Evolutionary conservation across 2,797 vertebrate genomes (phyloP).

Genomic region (Onychomys arenicola): DNA sequence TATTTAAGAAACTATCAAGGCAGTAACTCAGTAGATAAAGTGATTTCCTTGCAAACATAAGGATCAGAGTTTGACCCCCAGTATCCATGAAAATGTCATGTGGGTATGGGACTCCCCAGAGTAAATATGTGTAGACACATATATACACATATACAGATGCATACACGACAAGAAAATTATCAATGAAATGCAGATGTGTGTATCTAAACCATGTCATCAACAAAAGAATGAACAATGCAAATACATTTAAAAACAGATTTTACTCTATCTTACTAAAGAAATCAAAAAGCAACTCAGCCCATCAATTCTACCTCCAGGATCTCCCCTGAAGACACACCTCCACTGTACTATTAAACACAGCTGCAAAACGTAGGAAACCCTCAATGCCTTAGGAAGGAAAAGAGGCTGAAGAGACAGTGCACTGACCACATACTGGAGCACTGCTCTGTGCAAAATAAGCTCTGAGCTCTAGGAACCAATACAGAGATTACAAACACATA

Average conservation of each 20-base stretch:
- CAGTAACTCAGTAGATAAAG: background rate
- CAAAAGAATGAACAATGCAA: slow-evolving; percentile 24
- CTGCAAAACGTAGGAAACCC: background rate
- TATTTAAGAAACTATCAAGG: background rate
- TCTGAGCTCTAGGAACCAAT: background rate
- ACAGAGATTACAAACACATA: background rate
- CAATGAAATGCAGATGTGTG: background rate
- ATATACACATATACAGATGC: background rate
- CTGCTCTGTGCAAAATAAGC: background rate
- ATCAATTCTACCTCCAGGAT: background rate
- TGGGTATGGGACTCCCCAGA: background rate
- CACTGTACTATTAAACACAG: background rate
- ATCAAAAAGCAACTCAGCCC: background rate
- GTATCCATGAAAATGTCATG: background rate
- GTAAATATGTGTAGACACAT: background rate
- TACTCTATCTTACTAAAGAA: slow-evolving; percentile 6
- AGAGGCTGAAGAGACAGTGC: background rate
- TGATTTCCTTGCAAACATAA: background rate
- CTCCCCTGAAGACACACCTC: background rate
- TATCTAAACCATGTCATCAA: background rate
- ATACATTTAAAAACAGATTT: slow-evolving; percentile 1
- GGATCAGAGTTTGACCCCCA: background rate
- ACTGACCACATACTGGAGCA: background rate
- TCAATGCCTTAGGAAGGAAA: background rate
- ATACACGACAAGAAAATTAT: background rate